phyloP scores from a whole-genome alignment of 92 coral and sea anemone species.

The Actinostola sp. region DNA sequence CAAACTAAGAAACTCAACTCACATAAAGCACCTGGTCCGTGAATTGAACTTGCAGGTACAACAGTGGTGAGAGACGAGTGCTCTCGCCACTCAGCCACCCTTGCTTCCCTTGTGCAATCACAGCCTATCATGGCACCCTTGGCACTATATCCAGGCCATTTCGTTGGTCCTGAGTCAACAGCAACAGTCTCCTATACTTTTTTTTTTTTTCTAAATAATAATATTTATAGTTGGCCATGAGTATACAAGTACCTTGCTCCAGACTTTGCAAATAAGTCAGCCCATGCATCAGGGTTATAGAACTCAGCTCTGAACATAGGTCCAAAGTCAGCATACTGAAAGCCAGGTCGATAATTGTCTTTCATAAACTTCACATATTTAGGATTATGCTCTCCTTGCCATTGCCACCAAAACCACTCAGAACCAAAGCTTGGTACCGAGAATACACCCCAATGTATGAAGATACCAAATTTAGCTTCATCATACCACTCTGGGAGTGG shows the following conservation, averaged over 20 bases:
- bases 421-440: conserved; percentile 84
- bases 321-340: conserved; percentile 75
- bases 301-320: conserved; percentile 81
- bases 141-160: no score
- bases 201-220: not conserved
- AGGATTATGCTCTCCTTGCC: conserved; percentile 66
- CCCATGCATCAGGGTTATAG: conserved; percentile 82
- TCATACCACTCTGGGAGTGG: conserved; percentile 92
- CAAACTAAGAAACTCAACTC: no score
- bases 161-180: no score
- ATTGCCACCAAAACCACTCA: conserved; percentile 88
- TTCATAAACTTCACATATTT: conserved; percentile 75
- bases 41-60: no score
- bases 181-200: not conserved
- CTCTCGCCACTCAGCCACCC: no score
- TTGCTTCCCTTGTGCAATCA: no score
- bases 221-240: not conserved
- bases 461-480: conserved; percentile 89
- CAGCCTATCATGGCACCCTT: no score
- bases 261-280: conserved; percentile 67
- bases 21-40: no score
- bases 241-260: conserved; percentile 71
- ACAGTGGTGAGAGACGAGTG: no score
- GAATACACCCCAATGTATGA: conserved; percentile 90
- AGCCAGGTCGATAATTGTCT: conserved; percentile 80